These are phyloP conservation scores for Neosilurus mollespiculum DNA, from an alignment of 2,797 vertebrate genomes.

Conservation along the genomic window DNA sequence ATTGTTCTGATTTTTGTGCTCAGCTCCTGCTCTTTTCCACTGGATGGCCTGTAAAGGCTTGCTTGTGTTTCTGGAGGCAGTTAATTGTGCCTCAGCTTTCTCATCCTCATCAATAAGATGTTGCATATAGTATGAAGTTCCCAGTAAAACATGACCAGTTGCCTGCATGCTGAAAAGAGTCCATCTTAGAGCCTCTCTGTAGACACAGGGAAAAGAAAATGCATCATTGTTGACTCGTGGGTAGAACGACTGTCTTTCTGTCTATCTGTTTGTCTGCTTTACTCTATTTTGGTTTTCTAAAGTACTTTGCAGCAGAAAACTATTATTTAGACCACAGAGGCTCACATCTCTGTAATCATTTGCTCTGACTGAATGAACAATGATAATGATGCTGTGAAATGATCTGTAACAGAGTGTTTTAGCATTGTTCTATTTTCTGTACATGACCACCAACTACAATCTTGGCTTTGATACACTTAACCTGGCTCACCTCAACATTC, in stretches of 20 bases:
- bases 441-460: neutral
- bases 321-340: neutral
- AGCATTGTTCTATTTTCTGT: neutral
- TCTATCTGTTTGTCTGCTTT: neutral
- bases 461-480: neutral
- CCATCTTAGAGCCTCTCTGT: constrained; percentile 88
- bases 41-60: constrained; percentile 44
- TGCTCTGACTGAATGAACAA: neutral
- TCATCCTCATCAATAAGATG: constrained; percentile 85
- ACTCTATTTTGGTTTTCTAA: neutral
- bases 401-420: neutral
- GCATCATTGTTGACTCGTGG: neutral
- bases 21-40: constrained; percentile 35
- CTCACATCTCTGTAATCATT: neutral
- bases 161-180: constrained; percentile 87
- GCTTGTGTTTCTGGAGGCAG: constrained; percentile 23
- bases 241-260: neutral
- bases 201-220: constrained; percentile 30
- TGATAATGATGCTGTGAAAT: neutral
- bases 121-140: constrained; percentile 90
- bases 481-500: constrained; percentile 80
- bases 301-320: neutral
- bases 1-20: constrained; percentile 13
- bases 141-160: constrained; percentile 87
- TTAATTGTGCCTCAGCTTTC: constrained; percentile 59